Base-by-base conservation (phyloP, 1,140 invertebrate species). In the Portunus trituberculatus region DNA sequence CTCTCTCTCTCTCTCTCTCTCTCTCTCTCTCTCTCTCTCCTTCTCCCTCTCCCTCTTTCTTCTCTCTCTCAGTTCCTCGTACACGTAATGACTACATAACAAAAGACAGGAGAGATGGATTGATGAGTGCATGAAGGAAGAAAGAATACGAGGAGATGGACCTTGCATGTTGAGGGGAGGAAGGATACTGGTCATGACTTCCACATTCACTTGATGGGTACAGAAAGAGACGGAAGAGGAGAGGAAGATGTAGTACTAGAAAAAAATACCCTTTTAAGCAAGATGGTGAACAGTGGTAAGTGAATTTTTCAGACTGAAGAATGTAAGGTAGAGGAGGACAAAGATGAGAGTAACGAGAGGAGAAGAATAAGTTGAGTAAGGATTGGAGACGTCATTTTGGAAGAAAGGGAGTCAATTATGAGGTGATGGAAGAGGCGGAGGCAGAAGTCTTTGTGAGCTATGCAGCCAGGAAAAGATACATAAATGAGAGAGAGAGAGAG, bases 401-500 rank as follows among this genome's bases (percentile, higher is more conserved):
- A 7, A 25, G 67, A 76, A 76, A n/a, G 67, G 67, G 67, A n/a
- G 67, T 76, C 20, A n/a, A n/a, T 2, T n/a, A n/a, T 25, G 67
- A 76, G 67, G n/a, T n/a, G 67, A 76, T 25, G 67, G 25, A 25
- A n/a, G 67, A 20, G 67, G 67, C 6, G 67, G 67, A 76, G 20
- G 67, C 20, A n/a, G 67, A 76, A n/a, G 20, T n/a, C 12, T 8
- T 8, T 1, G 20, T 20, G n/a, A n/a, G 67, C n/a, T 59, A 59
- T 59, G 16, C 39, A 20, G 52, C 0, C 52, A 59, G 52, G 52
- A 20, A n/a, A 25, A 76, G 67, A 76, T 25, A 76, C 1, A n/a
- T 20, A n/a, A n/a, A 7, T 7, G 67, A 88, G 87, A 88, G 87
- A 88, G 87, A 88, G 87, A 88, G 87, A 88, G 87, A 88, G 87